Evolutionary conservation across 2,888 invertebrate species (phyloP).

Genomic region (Drosophila glabriapex): DNA sequence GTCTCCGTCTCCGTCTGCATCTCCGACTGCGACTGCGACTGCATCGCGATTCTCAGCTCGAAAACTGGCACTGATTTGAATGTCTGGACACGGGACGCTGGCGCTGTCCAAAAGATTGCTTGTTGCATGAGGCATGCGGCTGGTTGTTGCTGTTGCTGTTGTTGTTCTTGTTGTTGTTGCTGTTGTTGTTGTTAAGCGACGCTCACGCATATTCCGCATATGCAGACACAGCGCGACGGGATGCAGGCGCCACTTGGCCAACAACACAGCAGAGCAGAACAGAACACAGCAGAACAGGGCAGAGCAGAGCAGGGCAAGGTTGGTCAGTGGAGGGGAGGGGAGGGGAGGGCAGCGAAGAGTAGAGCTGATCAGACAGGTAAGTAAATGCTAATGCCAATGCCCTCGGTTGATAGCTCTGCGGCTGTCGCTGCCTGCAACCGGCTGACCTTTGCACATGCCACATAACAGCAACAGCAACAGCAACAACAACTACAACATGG

Average conservation of each 20-base stretch:
- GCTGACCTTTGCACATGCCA: slow-evolving; percentile 81
- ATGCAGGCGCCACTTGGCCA: slow-evolving; percentile 85
- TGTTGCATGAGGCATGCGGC: slow-evolving; percentile 21
- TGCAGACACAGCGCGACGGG: slow-evolving; percentile 85
- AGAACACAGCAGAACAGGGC: neutral
- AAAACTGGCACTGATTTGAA: slow-evolving; percentile 73
- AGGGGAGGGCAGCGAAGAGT: neutral
- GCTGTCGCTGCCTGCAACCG: slow-evolving; percentile 59
- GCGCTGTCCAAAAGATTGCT: slow-evolving; percentile 49
- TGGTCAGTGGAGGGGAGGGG: neutral
- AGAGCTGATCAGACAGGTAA: slow-evolving; percentile 45
- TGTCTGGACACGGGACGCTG: slow-evolving; percentile 51
- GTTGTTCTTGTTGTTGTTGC: neutral
- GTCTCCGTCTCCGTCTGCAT: neutral
- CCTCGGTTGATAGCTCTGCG: slow-evolving; percentile 32
- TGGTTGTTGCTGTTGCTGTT: slow-evolving; percentile 25
- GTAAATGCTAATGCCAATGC: slow-evolving; percentile 62
- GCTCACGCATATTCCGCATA: slow-evolving; percentile 83
- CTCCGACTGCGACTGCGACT: neutral
- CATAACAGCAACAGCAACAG: slow-evolving; percentile 30
- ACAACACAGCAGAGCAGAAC: slow-evolving; percentile 36
- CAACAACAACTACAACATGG: slow-evolving; percentile 27
- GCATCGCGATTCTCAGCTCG: slow-evolving; percentile 32
- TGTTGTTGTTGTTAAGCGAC: slow-evolving; percentile 48
- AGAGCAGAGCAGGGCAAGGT: neutral